A percentile compares a stretch with the other conserved stretches of the same genome.
phyloP scores from a whole-genome alignment of 2,888 invertebrate genomes.

The Drosophila tanythrix region DNA sequence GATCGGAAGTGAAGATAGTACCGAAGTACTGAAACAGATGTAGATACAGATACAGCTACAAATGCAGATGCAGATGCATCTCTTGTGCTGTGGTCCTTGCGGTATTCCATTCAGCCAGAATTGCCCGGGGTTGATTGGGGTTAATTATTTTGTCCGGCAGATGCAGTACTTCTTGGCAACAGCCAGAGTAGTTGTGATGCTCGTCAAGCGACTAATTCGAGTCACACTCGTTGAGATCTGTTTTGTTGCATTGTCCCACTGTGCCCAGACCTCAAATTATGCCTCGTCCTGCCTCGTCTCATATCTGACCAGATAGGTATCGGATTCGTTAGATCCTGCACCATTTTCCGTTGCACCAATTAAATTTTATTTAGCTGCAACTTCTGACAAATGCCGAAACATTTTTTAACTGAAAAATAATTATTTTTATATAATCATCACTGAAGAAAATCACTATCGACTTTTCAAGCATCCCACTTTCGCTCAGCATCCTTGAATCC shows the following conservation, averaged over 20 bases:
- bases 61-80: slow-evolving; percentile 40
- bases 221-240: slow-evolving; percentile 29
- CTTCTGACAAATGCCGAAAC: slow-evolving; percentile 53
- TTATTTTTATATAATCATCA: slow-evolving; percentile 84
- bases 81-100: slow-evolving; percentile 20
- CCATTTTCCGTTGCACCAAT: slow-evolving; percentile 9
- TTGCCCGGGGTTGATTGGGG: slow-evolving; percentile 17
- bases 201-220: slow-evolving; percentile 35
- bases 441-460: slow-evolving; percentile 90
- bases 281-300: slow-evolving; percentile 15
- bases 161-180: slow-evolving; percentile 79
- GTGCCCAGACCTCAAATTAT: slow-evolving; percentile 30
- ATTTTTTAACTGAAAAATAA: slow-evolving; percentile 47
- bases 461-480: slow-evolving; percentile 87
- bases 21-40: slow-evolving; percentile 28
- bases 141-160: slow-evolving; percentile 28
- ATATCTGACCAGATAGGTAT: slow-evolving; percentile 31
- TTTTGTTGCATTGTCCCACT: slow-evolving; percentile 34
- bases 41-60: slow-evolving; percentile 5
- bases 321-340: background rate
- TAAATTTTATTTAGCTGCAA: slow-evolving; percentile 35
- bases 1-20: slow-evolving; percentile 37
- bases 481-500: slow-evolving; percentile 87
- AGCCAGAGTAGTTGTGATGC: slow-evolving; percentile 19
- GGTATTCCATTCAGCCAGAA: slow-evolving; percentile 3